Evolutionary conservation across 2,797 vertebrate genomes (phyloP).

Genomic region (Argentina silus): DNA sequence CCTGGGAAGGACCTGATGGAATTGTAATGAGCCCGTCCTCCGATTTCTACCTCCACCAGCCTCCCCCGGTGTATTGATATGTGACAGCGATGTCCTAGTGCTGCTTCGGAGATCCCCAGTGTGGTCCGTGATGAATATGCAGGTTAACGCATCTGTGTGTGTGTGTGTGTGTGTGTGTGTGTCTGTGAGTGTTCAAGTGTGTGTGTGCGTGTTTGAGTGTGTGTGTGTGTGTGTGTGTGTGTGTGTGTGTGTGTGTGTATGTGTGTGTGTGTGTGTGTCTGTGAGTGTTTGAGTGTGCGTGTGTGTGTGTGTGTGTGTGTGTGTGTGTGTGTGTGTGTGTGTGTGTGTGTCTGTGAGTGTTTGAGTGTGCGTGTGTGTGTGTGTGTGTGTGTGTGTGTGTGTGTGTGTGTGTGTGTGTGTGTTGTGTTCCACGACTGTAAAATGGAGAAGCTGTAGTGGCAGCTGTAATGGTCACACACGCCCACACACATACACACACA

Average conservation of each 20-base stretch:
- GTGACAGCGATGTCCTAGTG: too few relatives aligned
- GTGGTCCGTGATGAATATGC: neutral
- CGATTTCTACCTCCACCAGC: too few relatives aligned
- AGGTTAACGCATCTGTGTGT: neutral
- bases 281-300: neutral
- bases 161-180: neutral
- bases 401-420: too few relatives aligned
- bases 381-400: too few relatives aligned
- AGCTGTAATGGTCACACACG: neutral
- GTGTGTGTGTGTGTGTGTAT: slow-evolving; percentile 1
- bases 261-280: slow-evolving; percentile 1
- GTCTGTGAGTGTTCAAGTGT: neutral
- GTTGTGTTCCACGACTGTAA: too few relatives aligned
- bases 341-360: neutral
- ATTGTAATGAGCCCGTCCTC: too few relatives aligned
- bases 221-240: neutral
- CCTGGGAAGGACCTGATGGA: too few relatives aligned
- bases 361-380: too few relatives aligned
- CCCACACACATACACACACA: too few relatives aligned
- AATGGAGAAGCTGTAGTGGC: too few relatives aligned
- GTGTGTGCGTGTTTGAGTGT: neutral
- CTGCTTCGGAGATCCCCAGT: neutral
- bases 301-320: too few relatives aligned
- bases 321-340: neutral
- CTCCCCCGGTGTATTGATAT: neutral